Evolutionary conservation across 2,797 vertebrate genomes (phyloP).

Genomic region (Sebastes dallii): DNA sequence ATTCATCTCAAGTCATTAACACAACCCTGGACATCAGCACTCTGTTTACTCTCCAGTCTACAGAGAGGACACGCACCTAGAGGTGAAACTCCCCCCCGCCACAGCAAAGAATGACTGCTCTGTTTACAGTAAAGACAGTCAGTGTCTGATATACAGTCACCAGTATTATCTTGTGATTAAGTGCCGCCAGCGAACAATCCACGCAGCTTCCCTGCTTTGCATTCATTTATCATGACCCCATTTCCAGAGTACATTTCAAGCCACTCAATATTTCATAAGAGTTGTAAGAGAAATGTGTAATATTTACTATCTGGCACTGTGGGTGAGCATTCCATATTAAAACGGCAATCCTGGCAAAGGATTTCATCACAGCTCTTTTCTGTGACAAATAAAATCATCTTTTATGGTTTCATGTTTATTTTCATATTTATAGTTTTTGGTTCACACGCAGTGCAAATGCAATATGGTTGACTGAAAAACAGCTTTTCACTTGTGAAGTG

Average conservation of each 20-base stretch:
- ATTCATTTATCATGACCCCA: conserved; percentile 64
- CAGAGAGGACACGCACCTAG: background rate
- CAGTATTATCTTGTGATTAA: conserved; percentile 32
- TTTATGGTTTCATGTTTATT: conserved; percentile 10
- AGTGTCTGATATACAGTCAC: conserved; percentile 31
- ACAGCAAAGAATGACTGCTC: background rate
- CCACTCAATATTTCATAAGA: conserved; percentile 62
- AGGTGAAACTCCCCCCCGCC: background rate
- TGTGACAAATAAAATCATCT: conserved; percentile 20
- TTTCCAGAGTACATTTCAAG: conserved; percentile 61
- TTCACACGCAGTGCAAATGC: conserved; percentile 2
- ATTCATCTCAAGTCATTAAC: conserved; percentile 19
- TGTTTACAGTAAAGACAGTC: conserved; percentile 10
- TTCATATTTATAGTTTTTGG: background rate
- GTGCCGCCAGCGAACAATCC: conserved; percentile 25
- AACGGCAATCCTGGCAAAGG: conserved; percentile 18
- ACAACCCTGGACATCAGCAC: background rate
- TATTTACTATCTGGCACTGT: conserved; percentile 44
- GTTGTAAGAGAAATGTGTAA: conserved; percentile 59
- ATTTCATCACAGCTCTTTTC: conserved; percentile 23
- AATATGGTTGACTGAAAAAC: background rate
- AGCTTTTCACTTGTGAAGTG: background rate
- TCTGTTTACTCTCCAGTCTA: background rate
- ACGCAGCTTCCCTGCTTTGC: conserved; percentile 32
- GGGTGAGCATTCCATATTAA: conserved; percentile 12